Conservation (phyloP, 2,888 invertebrate genomes). For the Folsomia manolachei region DNA sequence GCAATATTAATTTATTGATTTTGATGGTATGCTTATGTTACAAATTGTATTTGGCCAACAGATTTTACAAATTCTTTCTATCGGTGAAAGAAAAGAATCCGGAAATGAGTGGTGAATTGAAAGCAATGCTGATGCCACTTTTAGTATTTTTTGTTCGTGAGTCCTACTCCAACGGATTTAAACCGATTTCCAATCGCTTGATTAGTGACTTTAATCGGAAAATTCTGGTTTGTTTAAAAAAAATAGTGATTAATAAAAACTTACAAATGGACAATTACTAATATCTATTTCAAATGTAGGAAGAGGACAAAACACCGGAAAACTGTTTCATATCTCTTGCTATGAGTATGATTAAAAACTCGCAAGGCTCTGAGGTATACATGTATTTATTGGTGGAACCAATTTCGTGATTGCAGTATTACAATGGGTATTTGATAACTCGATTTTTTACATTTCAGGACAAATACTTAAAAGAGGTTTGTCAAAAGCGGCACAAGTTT, state of each 20-base stretch:
- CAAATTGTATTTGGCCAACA: no score
- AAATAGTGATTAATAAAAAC: no score
- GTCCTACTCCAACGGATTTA: conserved; percentile 23
- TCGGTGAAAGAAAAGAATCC: conserved; percentile 31
- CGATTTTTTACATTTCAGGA: no score
- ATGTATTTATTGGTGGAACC: no score
- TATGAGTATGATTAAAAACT: conserved; percentile 30
- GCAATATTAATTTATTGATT: conserved; percentile 2
- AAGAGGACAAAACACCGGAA: conserved; percentile 38
- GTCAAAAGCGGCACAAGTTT: conserved; percentile 23
- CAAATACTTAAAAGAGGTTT: conserved; percentile 6
- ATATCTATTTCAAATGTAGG: background rate
- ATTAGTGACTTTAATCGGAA: conserved; percentile 35
- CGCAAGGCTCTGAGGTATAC: conserved; percentile 35
- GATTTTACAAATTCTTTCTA: conserved; percentile 47
- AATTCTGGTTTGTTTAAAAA: conserved; percentile 22
- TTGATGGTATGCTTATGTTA: no score
- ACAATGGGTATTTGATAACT: no score
- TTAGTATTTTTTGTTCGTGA: conserved; percentile 43
- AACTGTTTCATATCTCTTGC: conserved; percentile 28
- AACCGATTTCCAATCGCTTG: conserved; percentile 32
- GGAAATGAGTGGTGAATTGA: conserved; percentile 30
- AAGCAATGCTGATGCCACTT: conserved; percentile 44
- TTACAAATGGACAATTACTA: no score
- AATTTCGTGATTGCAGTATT: no score